Evolutionary conservation across 2,888 invertebrate genomes (phyloP).

Genomic region (Tromatobia lineatoria): DNA sequence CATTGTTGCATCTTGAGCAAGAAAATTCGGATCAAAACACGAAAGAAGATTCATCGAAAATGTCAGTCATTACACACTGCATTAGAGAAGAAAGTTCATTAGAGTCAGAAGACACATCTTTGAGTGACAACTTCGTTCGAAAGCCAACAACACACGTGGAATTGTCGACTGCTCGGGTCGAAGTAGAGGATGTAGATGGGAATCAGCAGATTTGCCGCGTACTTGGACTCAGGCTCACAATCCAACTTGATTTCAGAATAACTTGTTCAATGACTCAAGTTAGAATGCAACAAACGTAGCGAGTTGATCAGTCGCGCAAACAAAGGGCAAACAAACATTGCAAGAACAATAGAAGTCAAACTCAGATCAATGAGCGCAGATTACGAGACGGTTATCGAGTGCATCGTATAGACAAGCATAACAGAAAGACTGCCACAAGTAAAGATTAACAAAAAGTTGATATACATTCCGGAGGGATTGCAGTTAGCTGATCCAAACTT

Average conservation of each 20-base stretch:
- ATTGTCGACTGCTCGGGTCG: too few species aligned
- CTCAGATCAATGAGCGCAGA: conserved; percentile 57
- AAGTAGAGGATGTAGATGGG: too few species aligned
- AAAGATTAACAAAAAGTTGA: conserved; percentile 33
- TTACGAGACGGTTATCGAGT: conserved; percentile 56
- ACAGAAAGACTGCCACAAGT: too few species aligned
- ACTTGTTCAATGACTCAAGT: conserved; percentile 56
- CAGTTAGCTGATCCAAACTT: conserved; percentile 62
- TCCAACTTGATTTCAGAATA: conserved; percentile 62
- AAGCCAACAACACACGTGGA: too few species aligned
- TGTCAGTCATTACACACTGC: too few species aligned
- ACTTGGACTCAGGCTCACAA: conserved; percentile 44
- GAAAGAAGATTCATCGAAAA: too few species aligned
- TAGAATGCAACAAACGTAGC: conserved; percentile 40
- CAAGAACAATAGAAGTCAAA: conserved; percentile 26
- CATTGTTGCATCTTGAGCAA: conserved; percentile 45
- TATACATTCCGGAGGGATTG: conserved; percentile 54
- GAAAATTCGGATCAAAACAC: too few species aligned
- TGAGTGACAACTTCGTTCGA: too few species aligned
- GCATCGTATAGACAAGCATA: conserved; percentile 62
- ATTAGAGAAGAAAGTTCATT: too few species aligned
- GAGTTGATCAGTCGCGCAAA: conserved; percentile 57
- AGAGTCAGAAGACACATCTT: too few species aligned
- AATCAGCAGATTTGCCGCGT: too few species aligned
- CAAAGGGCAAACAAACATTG: conserved; percentile 40